Evolutionary conservation across 2,888 invertebrate species (phyloP).

Genomic region (Formica aserva): DNA sequence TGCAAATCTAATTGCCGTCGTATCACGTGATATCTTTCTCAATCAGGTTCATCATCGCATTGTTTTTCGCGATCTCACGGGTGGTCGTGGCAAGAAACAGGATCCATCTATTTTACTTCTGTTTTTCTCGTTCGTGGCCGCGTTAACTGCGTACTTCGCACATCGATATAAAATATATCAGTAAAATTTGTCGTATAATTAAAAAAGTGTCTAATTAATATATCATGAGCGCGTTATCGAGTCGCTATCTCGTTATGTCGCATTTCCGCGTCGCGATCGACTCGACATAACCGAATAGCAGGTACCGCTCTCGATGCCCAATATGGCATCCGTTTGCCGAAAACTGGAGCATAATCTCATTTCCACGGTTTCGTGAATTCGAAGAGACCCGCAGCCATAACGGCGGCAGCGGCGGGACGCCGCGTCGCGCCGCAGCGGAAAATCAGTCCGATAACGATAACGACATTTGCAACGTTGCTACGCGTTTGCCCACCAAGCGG

Average conservation of each 20-base stretch:
- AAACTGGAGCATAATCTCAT: constrained; percentile 68
- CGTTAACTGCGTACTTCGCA: background rate
- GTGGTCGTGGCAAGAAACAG: background rate
- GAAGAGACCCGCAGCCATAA: constrained; percentile 65
- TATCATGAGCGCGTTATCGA: background rate
- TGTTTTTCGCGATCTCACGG: constrained; percentile 16
- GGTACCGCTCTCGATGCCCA: constrained; percentile 18
- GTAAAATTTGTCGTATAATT: background rate
- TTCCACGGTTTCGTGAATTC: constrained; percentile 67
- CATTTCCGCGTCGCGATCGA: constrained; percentile 4
- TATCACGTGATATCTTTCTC: constrained; percentile 41
- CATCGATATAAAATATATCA: background rate
- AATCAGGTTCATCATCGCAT: constrained; percentile 35
- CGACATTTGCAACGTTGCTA: constrained; percentile 70
- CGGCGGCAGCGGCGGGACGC: constrained; percentile 36
- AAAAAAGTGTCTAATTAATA: background rate
- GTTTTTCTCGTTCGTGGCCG: background rate
- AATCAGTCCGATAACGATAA: constrained; percentile 75
- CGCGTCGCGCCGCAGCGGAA: constrained; percentile 48
- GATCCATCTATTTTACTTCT: background rate
- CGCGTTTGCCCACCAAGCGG: constrained; percentile 48
- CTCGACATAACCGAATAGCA: background rate
- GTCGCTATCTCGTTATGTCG: constrained; percentile 15
- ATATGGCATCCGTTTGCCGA: constrained; percentile 49
- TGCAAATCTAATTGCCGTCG: constrained; percentile 49